Evolutionary conservation across 2,113 vertebrate genomes (phyloP), one percentile per base, ranked within the genome.

Genomic region (Steatornis caripensis): DNA sequence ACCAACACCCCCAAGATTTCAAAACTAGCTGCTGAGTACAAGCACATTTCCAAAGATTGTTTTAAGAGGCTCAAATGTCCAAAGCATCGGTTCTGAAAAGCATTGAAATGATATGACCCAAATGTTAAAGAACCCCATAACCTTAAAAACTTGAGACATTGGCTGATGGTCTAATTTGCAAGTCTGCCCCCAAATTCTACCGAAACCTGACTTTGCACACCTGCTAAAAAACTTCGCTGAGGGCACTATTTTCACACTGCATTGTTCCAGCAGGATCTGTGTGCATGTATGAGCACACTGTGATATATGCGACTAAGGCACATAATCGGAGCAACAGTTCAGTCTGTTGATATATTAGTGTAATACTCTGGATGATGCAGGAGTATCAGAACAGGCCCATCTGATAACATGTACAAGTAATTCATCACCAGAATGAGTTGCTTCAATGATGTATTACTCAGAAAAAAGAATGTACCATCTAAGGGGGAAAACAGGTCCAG

Each of bases 281-380:
- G 87, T 6, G 12, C 57, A 19, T 18, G 62, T 20, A 16, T 60
- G 77, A 84, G 86, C 7, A 1, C 45, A 4, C 37, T 5, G 62
- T 90, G 95, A 92, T 90, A 21, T 80, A 93, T 13, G 89, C 64
- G 82, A 48, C 43, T 2, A 8, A 95, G 77, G 71, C n/a, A 55
- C 43, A 30, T 76, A 54, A 83, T 91, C 15, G n/a, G 95, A 90
- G 69, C 93, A 77, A 72, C 69, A 77, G 91, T 68, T 95, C 88
- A 53, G 81, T 10, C 51, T 51, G 92, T 66, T 95, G 91, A 92
- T 95, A 70, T 89, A 88, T 95, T 88, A 83, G 87, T 83, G 90
- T 45, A 94, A 91, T 94, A 71, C 92, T 71, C 80, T 36, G 87
- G 90, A 94, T 95, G 94, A 96, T 95, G 92, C 95, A 95, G 87